Percentiles rank a stretch among this genome's conserved stretches.
phyloP scores from a whole-genome alignment of 2,888 invertebrate genomes.

The Caenorhabditis sp. region DNA sequence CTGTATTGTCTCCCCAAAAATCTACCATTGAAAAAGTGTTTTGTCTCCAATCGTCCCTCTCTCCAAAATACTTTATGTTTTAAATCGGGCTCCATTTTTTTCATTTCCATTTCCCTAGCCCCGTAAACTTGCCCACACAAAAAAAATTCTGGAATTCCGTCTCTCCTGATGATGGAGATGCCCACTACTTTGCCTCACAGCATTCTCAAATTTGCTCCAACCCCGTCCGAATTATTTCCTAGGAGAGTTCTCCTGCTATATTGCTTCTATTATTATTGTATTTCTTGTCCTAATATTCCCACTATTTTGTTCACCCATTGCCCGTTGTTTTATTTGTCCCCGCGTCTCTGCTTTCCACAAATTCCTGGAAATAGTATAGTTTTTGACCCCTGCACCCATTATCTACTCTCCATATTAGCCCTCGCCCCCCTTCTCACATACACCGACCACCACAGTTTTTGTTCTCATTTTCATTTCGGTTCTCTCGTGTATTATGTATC shows the following conservation, averaged over 20 bases:
- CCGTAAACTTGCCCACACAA: neutral
- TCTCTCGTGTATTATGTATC: conserved; percentile 25
- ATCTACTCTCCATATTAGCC: conserved; percentile 5
- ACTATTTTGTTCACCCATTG: neutral
- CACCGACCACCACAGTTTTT: neutral
- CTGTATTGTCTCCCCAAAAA: neutral
- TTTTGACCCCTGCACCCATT: neutral
- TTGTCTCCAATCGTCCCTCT: too few relatives aligned
- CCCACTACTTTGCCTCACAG: neutral
- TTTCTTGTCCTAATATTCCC: neutral
- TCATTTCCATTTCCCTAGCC: conserved; percentile 19
- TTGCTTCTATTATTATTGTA: neutral
- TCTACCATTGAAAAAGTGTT: too few relatives aligned
- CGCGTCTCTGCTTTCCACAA: neutral
- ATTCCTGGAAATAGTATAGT: neutral
- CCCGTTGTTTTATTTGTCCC: neutral
- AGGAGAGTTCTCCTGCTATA: neutral
- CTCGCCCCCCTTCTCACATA: neutral
- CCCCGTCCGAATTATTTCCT: neutral
- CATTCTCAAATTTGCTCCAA: neutral
- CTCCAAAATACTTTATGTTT: conserved; percentile 11
- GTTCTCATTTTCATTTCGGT: conserved; percentile 21
- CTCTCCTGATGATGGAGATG: neutral
- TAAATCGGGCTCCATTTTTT: conserved; percentile 18
- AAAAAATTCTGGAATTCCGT: neutral